phyloP scores from a whole-genome alignment of 2,888 invertebrate species.

The Omphaloscelis lunosa region DNA sequence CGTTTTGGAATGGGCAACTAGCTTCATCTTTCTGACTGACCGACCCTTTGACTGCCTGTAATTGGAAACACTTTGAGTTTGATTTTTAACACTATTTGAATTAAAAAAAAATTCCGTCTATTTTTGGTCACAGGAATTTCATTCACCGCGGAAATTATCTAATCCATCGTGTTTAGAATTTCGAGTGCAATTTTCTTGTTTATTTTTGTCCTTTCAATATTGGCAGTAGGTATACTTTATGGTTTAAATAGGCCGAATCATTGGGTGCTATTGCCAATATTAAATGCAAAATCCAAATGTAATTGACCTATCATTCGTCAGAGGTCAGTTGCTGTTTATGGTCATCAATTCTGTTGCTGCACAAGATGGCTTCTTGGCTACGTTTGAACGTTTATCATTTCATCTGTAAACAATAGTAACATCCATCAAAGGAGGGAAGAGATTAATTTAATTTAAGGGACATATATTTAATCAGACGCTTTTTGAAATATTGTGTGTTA shows the following conservation, averaged over 20 bases:
- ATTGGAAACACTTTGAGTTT: too few relatives aligned
- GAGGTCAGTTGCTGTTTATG: slow-evolving; percentile 29
- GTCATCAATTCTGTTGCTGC: slow-evolving; percentile 27
- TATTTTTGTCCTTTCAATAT: neutral
- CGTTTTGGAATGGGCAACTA: too few relatives aligned
- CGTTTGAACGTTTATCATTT: slow-evolving; percentile 21
- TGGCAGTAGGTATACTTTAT: slow-evolving; percentile 7
- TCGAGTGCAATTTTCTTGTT: neutral
- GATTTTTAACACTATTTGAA: too few relatives aligned
- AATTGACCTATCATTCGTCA: slow-evolving; percentile 23
- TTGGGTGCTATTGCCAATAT: slow-evolving; percentile 22
- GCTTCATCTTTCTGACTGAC: too few relatives aligned
- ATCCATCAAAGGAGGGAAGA: slow-evolving; percentile 4
- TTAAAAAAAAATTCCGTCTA: too few relatives aligned
- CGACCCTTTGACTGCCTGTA: too few relatives aligned
- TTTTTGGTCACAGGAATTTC: too few relatives aligned
- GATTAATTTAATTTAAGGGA: neutral
- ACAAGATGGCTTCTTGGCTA: slow-evolving; percentile 40
- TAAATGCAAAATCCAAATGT: slow-evolving; percentile 15
- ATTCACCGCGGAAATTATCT: neutral
- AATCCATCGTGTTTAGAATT: neutral
- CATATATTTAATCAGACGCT: too few relatives aligned
- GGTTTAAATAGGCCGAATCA: slow-evolving; percentile 25
- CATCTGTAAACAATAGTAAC: slow-evolving; percentile 1
- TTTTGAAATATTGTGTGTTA: too few relatives aligned